Evolutionary conservation across 1,140 invertebrate species (phyloP).

Genomic region (Nebria ingens): DNA sequence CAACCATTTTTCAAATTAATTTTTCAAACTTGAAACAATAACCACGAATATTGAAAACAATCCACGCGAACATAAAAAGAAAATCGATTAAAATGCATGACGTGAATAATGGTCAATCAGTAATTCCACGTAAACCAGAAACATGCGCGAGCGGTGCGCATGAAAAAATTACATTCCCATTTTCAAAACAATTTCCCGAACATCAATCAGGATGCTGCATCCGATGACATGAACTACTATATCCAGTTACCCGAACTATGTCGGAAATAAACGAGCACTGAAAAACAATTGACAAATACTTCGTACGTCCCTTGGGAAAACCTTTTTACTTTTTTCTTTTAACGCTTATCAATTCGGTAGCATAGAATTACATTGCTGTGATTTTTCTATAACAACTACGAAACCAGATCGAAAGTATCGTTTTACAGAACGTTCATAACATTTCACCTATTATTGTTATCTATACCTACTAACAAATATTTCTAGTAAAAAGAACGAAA

Average conservation of each 20-base stretch:
- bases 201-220: neutral
- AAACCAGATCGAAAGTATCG: too few species aligned
- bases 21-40: neutral
- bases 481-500: too few species aligned
- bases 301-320: too few species aligned
- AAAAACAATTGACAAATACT: too few species aligned
- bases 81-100: neutral
- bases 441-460: too few species aligned
- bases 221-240: neutral
- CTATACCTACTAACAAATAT: too few species aligned
- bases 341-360: too few species aligned
- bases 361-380: too few species aligned
- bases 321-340: too few species aligned
- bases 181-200: slow-evolving; percentile 4
- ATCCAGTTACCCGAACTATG: too few species aligned
- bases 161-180: neutral
- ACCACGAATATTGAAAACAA: neutral
- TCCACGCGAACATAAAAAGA: neutral
- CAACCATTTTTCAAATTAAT: slow-evolving; percentile 1
- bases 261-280: neutral
- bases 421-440: too few species aligned
- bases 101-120: neutral
- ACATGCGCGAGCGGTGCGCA: neutral
- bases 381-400: too few species aligned
- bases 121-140: neutral